Percentiles rank a stretch among this genome's conserved stretches.
phyloP scores from a whole-genome alignment of 2,888 invertebrate genomes.

The Eretmocerus hayati region DNA sequence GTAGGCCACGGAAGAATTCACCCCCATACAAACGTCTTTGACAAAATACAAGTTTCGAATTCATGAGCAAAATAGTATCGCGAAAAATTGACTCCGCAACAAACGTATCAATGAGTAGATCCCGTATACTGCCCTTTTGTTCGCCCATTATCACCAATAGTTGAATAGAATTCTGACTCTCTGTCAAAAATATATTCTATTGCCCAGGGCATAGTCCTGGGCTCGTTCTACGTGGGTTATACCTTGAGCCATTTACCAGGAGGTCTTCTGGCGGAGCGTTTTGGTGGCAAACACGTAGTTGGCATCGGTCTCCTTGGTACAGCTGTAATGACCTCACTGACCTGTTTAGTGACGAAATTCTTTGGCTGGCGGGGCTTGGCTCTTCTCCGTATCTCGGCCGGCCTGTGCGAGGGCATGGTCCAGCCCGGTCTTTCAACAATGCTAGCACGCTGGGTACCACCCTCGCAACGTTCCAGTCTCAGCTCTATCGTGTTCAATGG shows the following conservation, averaged over 20 bases:
- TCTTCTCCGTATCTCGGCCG: constrained; percentile 66
- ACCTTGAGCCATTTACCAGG: constrained; percentile 77
- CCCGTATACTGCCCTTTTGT: too few species aligned
- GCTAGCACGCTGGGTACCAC: constrained; percentile 74
- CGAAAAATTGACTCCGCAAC: too few species aligned
- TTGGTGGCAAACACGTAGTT: constrained; percentile 81
- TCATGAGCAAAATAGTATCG: too few species aligned
- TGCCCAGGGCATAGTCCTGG: constrained; percentile 71
- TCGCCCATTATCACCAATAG: too few species aligned
- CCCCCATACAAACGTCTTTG: too few species aligned
- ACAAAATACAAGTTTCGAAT: too few species aligned
- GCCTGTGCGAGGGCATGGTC: constrained; percentile 78
- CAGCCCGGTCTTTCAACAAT: constrained; percentile 77
- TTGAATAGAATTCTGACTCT: too few species aligned
- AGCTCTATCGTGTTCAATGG: constrained; percentile 75
- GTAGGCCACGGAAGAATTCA: too few species aligned
- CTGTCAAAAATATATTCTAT: not conserved
- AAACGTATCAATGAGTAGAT: too few species aligned
- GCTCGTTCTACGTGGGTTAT: constrained; percentile 82
- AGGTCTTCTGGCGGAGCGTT: constrained; percentile 69
- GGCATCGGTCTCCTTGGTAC: constrained; percentile 76
- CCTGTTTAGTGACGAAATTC: constrained; percentile 62
- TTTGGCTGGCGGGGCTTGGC: constrained; percentile 68
- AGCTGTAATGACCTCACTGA: constrained; percentile 74
- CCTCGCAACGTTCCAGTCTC: constrained; percentile 60